Evolutionary conservation across 2,113 vertebrate species (phyloP).

Genomic region (Phocoena phocoena): DNA sequence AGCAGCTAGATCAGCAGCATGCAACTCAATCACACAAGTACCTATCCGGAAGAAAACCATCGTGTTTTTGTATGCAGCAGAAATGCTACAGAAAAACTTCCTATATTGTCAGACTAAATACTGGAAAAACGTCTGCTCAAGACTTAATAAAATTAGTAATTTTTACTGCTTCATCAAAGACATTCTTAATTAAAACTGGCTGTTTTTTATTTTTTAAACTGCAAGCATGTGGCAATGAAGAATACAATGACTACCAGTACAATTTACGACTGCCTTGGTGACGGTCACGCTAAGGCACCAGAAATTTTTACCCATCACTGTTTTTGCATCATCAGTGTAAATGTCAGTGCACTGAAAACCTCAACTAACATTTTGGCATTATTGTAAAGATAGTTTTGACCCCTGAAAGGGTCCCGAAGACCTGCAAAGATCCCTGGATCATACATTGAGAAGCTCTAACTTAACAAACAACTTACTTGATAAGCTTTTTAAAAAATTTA

Average conservation of each 20-base stretch:
- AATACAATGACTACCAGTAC: not conserved
- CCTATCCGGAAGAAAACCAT: not conserved
- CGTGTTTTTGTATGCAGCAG: not conserved
- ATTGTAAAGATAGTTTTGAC: slow-evolving; percentile 2
- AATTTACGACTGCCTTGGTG: not conserved
- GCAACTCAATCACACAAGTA: not conserved
- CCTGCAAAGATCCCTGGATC: not conserved
- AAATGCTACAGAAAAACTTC: not conserved
- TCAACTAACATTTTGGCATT: not conserved
- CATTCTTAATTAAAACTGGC: slow-evolving; percentile 16
- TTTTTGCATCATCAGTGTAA: not conserved
- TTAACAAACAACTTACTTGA: slow-evolving; percentile 1
- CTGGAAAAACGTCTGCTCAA: slow-evolving; percentile 1
- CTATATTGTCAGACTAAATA: slow-evolving; percentile 16
- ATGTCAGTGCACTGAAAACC: not conserved
- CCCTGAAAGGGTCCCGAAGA: not conserved
- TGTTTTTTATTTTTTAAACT: not conserved
- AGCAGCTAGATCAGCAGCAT: not conserved
- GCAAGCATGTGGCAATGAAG: not conserved
- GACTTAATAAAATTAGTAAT: not conserved
- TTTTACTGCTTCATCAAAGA: slow-evolving; percentile 27
- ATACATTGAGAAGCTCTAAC: not conserved
- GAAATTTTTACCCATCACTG: not conserved
- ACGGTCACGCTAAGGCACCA: not conserved
- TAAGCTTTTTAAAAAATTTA: not conserved